A percentile compares a stretch with the other conserved stretches of the same genome.
phyloP scores from a whole-genome alignment of 1,140 invertebrate species.

The Halesus radiatus region DNA sequence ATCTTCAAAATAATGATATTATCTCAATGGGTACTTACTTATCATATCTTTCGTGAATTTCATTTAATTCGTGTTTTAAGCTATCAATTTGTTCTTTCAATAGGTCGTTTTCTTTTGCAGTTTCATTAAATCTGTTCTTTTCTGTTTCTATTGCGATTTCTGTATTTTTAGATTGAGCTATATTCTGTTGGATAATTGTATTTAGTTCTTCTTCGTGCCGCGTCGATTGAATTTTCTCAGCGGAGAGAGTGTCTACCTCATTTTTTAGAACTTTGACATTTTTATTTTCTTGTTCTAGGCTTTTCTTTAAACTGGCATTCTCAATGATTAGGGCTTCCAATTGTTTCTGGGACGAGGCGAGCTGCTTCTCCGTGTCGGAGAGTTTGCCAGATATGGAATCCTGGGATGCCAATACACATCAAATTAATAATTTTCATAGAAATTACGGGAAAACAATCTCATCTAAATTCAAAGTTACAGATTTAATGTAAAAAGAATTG shows the following conservation, averaged over 20 bases:
- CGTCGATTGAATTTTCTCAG: slow-evolving; percentile 36
- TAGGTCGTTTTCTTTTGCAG: slow-evolving; percentile 32
- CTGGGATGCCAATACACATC: slow-evolving; percentile 38
- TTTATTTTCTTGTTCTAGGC: slow-evolving; percentile 24
- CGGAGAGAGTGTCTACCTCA: slow-evolving; percentile 23
- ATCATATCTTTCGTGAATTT: slow-evolving; percentile 57
- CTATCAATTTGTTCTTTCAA: slow-evolving; percentile 48
- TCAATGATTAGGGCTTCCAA: slow-evolving; percentile 32
- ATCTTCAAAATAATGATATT: slow-evolving; percentile 5
- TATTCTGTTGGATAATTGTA: slow-evolving; percentile 32
- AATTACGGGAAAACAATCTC: no score
- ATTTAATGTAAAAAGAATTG: no score
- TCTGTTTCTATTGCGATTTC: slow-evolving; percentile 27
- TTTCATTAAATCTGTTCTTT: slow-evolving; percentile 27
- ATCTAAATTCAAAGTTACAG: no score
- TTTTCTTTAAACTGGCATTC: slow-evolving; percentile 32
- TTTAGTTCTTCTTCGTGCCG: slow-evolving; percentile 25
- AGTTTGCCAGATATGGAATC: slow-evolving; percentile 46
- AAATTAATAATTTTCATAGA: background rate
- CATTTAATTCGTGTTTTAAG: slow-evolving; percentile 53
- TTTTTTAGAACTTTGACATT: slow-evolving; percentile 13
- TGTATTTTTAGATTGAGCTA: background rate
- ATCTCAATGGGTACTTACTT: slow-evolving; percentile 57
- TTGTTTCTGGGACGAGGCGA: slow-evolving; percentile 42
- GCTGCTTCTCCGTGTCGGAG: slow-evolving; percentile 40